Conservation (phyloP, 2,888 invertebrate species). For the Conchocele bisecta region DNA sequence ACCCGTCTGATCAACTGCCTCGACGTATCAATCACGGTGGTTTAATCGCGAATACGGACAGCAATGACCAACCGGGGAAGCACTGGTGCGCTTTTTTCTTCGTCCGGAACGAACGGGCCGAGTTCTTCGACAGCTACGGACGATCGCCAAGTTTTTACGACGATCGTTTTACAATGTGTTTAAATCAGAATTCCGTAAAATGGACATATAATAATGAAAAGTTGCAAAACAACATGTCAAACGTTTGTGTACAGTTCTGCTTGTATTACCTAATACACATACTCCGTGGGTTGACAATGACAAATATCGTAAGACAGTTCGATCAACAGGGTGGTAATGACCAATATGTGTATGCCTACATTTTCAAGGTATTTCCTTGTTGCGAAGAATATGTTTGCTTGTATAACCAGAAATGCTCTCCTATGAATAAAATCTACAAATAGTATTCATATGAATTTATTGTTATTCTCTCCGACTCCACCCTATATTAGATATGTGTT, state of each 20-base stretch:
- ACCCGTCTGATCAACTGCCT: constrained; percentile 23
- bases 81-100: constrained; percentile 29
- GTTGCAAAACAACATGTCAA: constrained; percentile 1
- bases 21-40: neutral
- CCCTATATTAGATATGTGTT: neutral
- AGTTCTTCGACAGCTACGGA: constrained; percentile 43
- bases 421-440: neutral
- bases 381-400: neutral
- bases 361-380: neutral
- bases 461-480: neutral
- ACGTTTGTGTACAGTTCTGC: constrained; percentile 2
- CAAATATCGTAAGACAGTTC: neutral
- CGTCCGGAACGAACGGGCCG: neutral
- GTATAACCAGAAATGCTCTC: neutral
- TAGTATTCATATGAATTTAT: neutral
- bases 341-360: constrained; percentile 3
- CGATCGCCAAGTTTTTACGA: constrained; percentile 4
- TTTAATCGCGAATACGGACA: constrained; percentile 23
- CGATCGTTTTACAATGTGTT: neutral
- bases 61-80: neutral
- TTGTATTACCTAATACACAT: neutral
- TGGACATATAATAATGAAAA: neutral
- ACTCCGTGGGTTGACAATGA: neutral
- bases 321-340: neutral
- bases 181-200: neutral